phyloP scores from a whole-genome alignment of 2,888 invertebrate species.

The Nudaria mundana region DNA sequence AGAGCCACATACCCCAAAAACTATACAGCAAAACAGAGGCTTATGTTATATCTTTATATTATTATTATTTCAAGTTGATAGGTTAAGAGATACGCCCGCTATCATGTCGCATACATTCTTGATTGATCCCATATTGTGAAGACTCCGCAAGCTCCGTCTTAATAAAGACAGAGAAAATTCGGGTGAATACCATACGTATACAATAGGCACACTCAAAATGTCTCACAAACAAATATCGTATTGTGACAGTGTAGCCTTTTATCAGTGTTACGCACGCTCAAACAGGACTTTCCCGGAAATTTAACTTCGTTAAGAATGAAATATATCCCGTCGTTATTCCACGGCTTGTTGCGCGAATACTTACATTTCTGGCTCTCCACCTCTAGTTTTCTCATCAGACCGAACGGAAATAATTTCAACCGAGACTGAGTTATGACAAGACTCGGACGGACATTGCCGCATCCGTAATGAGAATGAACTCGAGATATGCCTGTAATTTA shows the following conservation, averaged over 20 bases:
- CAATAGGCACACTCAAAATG: no score
- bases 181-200: no score
- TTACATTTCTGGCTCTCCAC: slow-evolving; percentile 75
- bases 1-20: no score
- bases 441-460: slow-evolving; percentile 79
- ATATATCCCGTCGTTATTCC: slow-evolving; percentile 78
- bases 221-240: slow-evolving; percentile 55
- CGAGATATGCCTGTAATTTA: slow-evolving; percentile 77
- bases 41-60: no score
- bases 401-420: slow-evolving; percentile 80
- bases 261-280: slow-evolving; percentile 77
- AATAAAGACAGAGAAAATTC: no score
- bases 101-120: no score
- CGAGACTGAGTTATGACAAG: slow-evolving; percentile 81
- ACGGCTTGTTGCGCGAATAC: slow-evolving; percentile 78
- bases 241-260: slow-evolving; percentile 66
- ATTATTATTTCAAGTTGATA: no score
- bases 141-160: no score
- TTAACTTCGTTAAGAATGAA: slow-evolving; percentile 81
- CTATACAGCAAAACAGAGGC: no score
- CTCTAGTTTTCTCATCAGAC: slow-evolving; percentile 80
- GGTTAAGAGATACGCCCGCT: no score
- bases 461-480: slow-evolving; percentile 79
- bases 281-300: slow-evolving; percentile 75
- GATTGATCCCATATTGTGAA: no score